These are phyloP conservation scores for Microtus montanus DNA, from an alignment of 2,113 vertebrate genomes.

Conservation along the genomic window DNA sequence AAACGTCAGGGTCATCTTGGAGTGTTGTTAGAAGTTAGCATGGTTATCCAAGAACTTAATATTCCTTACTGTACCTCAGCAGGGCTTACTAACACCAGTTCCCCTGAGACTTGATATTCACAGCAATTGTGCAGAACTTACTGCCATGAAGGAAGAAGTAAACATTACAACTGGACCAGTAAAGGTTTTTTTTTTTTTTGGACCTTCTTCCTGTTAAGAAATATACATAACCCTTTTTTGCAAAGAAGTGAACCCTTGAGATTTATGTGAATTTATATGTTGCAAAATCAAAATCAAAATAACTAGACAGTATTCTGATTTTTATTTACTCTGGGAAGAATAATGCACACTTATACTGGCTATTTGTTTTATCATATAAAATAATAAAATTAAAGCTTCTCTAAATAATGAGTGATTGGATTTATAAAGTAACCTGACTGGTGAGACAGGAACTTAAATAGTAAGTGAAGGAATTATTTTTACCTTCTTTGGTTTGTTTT, in stretches of 20 bases:
- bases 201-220: not conserved
- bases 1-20: not conserved
- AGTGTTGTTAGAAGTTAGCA: not conserved
- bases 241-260: not conserved
- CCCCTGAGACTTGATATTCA: not conserved
- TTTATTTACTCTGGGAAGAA: no score
- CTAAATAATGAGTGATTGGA: slow-evolving; percentile 27
- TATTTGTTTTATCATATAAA: not conserved
- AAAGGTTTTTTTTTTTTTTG: not conserved
- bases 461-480: not conserved
- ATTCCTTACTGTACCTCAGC: not conserved
- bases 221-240: not conserved
- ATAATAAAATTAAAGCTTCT: not conserved
- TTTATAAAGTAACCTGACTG: not conserved
- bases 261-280: not conserved
- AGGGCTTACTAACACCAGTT: not conserved
- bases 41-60: not conserved
- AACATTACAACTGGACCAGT: not conserved
- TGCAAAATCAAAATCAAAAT: not conserved
- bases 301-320: not conserved
- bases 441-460: not conserved
- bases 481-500: not conserved
- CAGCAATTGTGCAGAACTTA: not conserved
- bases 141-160: not conserved
- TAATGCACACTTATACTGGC: not conserved